phyloP scores from a whole-genome alignment of 2,797 vertebrate species.

The Phrynocephalus vlangalii region DNA sequence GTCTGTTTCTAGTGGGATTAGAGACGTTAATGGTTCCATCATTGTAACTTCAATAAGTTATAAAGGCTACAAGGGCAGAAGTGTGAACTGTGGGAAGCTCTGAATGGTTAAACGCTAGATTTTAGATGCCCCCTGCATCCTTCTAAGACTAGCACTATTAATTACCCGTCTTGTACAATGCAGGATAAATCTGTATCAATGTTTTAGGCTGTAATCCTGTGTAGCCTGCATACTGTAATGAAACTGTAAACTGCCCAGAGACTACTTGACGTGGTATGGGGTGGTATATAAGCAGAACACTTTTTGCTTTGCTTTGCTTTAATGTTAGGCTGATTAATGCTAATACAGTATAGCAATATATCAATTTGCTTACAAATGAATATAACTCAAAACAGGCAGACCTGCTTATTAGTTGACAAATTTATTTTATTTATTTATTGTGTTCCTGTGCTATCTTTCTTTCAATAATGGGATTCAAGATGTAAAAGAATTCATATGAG shows the following conservation, averaged over 20 bases:
- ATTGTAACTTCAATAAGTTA: background rate
- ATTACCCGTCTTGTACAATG: background rate
- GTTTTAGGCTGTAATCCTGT: background rate
- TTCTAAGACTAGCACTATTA: background rate
- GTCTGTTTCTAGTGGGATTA: too few species aligned
- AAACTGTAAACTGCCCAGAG: too few species aligned
- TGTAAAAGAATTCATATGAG: too few species aligned
- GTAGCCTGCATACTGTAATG: background rate
- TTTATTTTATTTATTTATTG: background rate
- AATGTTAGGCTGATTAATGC: background rate
- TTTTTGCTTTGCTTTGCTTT: too few species aligned
- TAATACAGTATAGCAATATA: background rate
- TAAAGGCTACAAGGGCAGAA: background rate
- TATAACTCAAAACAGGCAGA: background rate
- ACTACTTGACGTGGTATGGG: too few species aligned
- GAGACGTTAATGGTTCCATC: background rate
- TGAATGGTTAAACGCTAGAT: background rate
- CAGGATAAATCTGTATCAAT: background rate
- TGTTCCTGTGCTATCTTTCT: background rate
- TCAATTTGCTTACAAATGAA: background rate
- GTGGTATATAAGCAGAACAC: too few species aligned
- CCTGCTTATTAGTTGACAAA: background rate
- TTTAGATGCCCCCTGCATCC: background rate
- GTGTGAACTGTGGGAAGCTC: background rate
- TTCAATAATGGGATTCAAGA: too few species aligned